Evolutionary conservation across 1,140 invertebrate species (phyloP), one percentile per base, ranked within the genome.

Genomic region (Hydropsyche tenuis): DNA sequence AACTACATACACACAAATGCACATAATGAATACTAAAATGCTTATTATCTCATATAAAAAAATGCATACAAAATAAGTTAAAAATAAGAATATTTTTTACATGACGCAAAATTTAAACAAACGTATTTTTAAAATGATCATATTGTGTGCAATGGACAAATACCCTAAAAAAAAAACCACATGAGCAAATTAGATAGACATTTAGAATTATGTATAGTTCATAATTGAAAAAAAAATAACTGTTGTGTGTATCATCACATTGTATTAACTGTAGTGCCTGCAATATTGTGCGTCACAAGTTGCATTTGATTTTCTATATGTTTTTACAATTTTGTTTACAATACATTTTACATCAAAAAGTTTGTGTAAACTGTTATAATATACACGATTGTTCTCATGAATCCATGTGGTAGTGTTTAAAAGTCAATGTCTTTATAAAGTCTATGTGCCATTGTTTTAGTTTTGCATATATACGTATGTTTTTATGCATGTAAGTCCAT

Each of bases 221-320:
- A 30, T 69, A 25, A 56, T 68, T 27, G 42, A 16, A 51, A 20
- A 70, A 48, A 65, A 53, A 64, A 63, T 65, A 45, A 70, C 45
- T 56, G 68, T 71, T 71, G 60, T 71, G 69, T 69, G 65, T 62
- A 74, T 60, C 46, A 74, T 48, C 45, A 64, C 64, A 74, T 73
- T 45, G 65, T 65, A 71, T 76, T 76, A 70, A 69, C 75, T 76
- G 71, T 76, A 76, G 75, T 76, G 75, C 75, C 75, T 76, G 71
- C 63, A 72, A 75, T 73, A 72, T 68, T 76, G 73, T 76, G 72
- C 68, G 75, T 72, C 75, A 73, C 72, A 70, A 73, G 48, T 72
- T 62, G 63, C 46, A 48, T 53, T 37, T 56, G 68, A 37, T 73
- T 73, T 65, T 18, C 20, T 65, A 46, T 63, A 45, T 72, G n/a